These are phyloP conservation scores for Cirrhinus molitorella DNA, from an alignment of 2,797 vertebrate genomes.

Conservation along the genomic window DNA sequence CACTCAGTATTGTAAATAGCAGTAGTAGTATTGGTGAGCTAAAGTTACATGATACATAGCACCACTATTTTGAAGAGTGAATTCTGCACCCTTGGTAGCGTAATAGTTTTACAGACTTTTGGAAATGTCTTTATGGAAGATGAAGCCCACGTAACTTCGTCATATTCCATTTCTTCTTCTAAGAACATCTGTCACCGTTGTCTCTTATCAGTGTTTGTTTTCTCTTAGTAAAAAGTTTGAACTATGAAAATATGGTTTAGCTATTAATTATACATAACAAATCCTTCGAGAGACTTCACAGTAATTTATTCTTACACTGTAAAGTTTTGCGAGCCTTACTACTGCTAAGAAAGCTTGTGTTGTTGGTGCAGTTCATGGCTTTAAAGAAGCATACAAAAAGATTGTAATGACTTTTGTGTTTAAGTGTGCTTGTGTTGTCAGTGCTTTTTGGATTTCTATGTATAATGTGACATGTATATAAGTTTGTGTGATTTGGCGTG, in stretches of 20 bases:
- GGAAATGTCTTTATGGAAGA: constrained; percentile 19
- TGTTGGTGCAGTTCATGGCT: constrained; percentile 66
- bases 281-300: constrained; percentile 57
- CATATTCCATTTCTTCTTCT: neutral
- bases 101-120: constrained; percentile 6
- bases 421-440: constrained; percentile 85
- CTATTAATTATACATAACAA: constrained; percentile 30
- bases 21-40: constrained; percentile 18
- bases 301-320: constrained; percentile 76
- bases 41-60: neutral
- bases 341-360: constrained; percentile 72
- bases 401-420: constrained; percentile 82
- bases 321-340: constrained; percentile 76
- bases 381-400: constrained; percentile 65
- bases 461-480: constrained; percentile 86
- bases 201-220: constrained; percentile 50
- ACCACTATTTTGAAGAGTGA: constrained; percentile 38
- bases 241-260: constrained; percentile 20
- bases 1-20: constrained; percentile 25
- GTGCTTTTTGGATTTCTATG: constrained; percentile 81
- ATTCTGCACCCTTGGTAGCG: constrained; percentile 13
- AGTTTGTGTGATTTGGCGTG: constrained; percentile 78
- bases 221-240: constrained; percentile 15
- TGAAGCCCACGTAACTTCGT: constrained; percentile 19
- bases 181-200: constrained; percentile 17